phyloP scores from a whole-genome alignment of 37 sponge, comb jelly and placozoan species.

The Haliclona indistincta region DNA sequence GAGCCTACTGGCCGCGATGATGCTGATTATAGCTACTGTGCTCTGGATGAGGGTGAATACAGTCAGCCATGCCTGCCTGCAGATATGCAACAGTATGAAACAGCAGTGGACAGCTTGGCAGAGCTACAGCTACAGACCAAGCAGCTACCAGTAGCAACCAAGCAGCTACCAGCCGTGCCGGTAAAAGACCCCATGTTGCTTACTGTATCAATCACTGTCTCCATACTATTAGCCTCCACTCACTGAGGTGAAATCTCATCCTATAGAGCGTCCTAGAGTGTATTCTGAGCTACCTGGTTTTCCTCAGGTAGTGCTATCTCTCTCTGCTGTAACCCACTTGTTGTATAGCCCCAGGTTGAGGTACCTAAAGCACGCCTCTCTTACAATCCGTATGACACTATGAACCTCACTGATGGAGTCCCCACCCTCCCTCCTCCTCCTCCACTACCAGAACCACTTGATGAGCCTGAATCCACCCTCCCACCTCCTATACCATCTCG shows the following conservation, averaged over 20 bases:
- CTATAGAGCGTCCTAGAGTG: conserved; percentile 1
- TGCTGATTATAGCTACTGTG: no score
- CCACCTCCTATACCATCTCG: neutral
- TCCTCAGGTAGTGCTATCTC: conserved; percentile 11
- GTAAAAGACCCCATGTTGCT: neutral
- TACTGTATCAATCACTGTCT: neutral
- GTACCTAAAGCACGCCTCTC: neutral
- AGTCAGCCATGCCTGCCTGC: no score
- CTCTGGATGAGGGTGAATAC: no score
- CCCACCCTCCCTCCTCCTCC: conserved; percentile 1
- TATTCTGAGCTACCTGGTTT: conserved; percentile 32
- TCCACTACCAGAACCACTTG: no score
- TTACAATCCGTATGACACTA: conserved; percentile 13
- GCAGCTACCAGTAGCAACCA: neutral
- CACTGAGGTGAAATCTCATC: neutral
- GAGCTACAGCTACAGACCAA: no score
- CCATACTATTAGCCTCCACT: neutral
- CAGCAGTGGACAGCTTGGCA: no score
- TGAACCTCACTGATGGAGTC: neutral
- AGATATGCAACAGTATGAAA: no score
- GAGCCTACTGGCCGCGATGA: no score
- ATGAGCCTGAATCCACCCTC: neutral
- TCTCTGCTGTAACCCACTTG: neutral
- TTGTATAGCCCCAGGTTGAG: neutral
- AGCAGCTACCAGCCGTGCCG: neutral